Percentiles rank a stretch among this genome's conserved stretches.
These are phyloP conservation scores for Volucella zonaria DNA, from an alignment of 2,888 invertebrate species.

Conservation along the genomic window DNA sequence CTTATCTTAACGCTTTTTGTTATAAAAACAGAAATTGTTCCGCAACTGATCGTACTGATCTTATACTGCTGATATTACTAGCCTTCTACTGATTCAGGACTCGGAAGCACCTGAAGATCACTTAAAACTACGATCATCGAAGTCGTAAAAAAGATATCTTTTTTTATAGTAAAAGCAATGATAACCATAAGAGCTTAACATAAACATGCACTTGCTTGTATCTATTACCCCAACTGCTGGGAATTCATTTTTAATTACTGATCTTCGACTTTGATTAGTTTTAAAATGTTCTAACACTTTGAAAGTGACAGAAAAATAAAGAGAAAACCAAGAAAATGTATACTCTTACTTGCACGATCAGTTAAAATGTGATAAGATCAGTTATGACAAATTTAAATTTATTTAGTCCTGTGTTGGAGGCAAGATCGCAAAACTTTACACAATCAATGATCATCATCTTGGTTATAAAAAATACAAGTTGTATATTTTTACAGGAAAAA, in stretches of 20 bases:
- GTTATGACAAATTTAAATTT: background rate
- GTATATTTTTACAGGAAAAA: too few relatives aligned
- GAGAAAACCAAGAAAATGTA: background rate
- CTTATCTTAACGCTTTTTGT: background rate
- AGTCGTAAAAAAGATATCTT: too few relatives aligned
- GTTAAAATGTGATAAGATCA: background rate
- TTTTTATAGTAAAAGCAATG: too few relatives aligned
- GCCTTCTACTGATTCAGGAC: background rate
- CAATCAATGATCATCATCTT: too few relatives aligned
- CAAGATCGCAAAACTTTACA: too few relatives aligned
- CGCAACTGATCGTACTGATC: background rate
- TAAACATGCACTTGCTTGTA: too few relatives aligned
- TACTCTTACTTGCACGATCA: background rate
- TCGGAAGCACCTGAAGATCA: background rate
- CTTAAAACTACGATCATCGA: background rate
- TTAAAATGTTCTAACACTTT: constrained; percentile 34
- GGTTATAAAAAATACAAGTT: too few relatives aligned
- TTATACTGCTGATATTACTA: background rate
- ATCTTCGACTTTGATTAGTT: constrained; percentile 44
- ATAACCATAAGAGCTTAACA: constrained; percentile 2
- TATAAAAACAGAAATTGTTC: background rate
- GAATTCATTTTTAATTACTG: constrained; percentile 8
- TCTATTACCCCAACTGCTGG: background rate
- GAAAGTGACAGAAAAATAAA: constrained; percentile 20
- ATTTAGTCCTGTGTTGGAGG: too few relatives aligned